Evolutionary conservation across 2,797 vertebrate genomes (phyloP).

Genomic region (Halcyon badia): DNA sequence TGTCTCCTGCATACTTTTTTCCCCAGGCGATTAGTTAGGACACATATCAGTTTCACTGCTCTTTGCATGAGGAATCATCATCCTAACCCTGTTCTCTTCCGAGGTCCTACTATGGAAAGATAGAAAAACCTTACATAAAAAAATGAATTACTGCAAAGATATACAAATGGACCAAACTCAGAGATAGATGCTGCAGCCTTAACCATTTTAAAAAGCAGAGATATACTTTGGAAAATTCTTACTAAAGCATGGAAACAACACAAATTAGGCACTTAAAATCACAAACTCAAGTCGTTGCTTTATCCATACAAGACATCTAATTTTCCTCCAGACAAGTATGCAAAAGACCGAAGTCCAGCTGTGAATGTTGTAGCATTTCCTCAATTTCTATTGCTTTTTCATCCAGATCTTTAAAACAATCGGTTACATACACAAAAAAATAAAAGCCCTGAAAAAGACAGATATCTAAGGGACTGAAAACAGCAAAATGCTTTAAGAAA

Average conservation of each 20-base stretch:
- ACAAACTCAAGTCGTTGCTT: background rate
- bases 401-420: background rate
- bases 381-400: background rate
- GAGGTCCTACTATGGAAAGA: background rate
- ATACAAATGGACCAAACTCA: background rate
- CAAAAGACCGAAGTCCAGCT: background rate
- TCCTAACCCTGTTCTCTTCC: background rate
- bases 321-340: background rate
- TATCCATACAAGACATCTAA: background rate
- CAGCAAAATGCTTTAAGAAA: background rate
- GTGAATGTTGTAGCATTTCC: background rate
- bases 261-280: background rate
- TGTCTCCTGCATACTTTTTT: background rate
- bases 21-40: background rate
- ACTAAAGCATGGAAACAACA: background rate
- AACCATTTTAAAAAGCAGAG: background rate
- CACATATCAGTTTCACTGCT: background rate
- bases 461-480: background rate
- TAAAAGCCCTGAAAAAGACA: background rate
- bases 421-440: background rate
- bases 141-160: background rate
- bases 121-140: background rate
- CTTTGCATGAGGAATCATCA: background rate
- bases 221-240: background rate
- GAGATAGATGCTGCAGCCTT: background rate